Percentiles rank a stretch among this genome's conserved stretches.
Evolutionary conservation across 2,888 invertebrate genomes (phyloP).

Genomic region (Pristionchus maxplancki): DNA sequence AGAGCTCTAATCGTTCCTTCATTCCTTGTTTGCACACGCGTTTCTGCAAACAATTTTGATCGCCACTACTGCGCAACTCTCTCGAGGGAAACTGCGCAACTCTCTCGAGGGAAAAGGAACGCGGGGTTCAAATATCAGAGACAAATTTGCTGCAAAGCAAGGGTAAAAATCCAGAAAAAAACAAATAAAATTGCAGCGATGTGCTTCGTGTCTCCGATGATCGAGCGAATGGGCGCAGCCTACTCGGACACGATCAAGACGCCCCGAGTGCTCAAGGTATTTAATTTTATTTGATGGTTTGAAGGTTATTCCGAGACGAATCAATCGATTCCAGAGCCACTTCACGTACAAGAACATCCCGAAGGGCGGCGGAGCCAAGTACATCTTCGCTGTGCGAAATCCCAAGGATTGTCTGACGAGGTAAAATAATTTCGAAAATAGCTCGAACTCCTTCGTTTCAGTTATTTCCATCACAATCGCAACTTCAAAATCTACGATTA

Average conservation of each 20-base stretch:
- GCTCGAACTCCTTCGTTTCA: background rate
- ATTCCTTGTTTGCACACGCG: constrained; percentile 1
- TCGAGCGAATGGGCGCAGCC: constrained; percentile 75
- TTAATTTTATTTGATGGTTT: background rate
- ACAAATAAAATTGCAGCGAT: constrained; percentile 57
- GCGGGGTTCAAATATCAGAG: background rate
- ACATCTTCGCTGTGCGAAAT: constrained; percentile 75
- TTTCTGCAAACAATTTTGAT: background rate
- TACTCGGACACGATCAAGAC: constrained; percentile 68
- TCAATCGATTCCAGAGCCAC: constrained; percentile 62
- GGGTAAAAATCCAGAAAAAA: too few relatives aligned
- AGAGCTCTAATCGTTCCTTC: constrained; percentile 1
- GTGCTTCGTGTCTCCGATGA: constrained; percentile 75
- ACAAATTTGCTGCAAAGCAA: too few relatives aligned
- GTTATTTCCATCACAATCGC: constrained; percentile 45
- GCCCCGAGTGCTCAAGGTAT: constrained; percentile 72
- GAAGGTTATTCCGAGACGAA: too few relatives aligned
- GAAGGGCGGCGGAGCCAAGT: constrained; percentile 71
- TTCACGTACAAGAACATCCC: constrained; percentile 73
- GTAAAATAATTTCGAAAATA: constrained; percentile 47
- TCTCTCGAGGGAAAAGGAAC: background rate
- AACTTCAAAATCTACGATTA: constrained; percentile 48
- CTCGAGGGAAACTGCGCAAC: too few relatives aligned
- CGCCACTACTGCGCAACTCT: too few relatives aligned
- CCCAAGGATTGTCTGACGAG: constrained; percentile 75